phyloP scores from a whole-genome alignment of 2,797 vertebrate genomes.

The Dromococcyx pavoninus region DNA sequence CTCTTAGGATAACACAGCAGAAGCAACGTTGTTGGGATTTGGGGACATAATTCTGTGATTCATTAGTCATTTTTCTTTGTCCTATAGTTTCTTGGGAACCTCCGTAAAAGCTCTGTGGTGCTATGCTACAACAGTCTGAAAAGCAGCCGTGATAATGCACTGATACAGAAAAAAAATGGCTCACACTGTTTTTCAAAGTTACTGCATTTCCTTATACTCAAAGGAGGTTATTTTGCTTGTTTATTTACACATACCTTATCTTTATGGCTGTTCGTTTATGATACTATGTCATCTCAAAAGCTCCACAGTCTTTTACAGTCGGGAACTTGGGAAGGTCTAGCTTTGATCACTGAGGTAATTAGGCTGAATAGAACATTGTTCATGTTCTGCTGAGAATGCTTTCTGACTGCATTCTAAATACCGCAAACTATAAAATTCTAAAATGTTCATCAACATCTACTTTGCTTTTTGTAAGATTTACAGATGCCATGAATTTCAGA shows the following conservation, averaged over 20 bases:
- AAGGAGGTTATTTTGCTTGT: conserved; percentile 25
- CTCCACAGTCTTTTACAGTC: conserved; percentile 14
- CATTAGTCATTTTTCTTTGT: neutral
- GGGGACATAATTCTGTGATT: neutral
- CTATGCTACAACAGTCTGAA: neutral
- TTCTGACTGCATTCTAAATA: neutral
- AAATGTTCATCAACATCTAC: conserved; percentile 16
- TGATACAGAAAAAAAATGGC: neutral
- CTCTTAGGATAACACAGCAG: neutral
- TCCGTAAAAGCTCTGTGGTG: neutral
- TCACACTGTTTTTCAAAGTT: conserved; percentile 44
- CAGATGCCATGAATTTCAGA: neutral
- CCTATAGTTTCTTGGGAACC: neutral
- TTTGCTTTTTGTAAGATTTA: conserved; percentile 16
- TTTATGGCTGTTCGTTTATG: conserved; percentile 39
- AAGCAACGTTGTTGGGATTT: neutral
- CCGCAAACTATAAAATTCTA: neutral
- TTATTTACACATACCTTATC: conserved; percentile 68
- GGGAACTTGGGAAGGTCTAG: conserved; percentile 45
- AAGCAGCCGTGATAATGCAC: neutral
- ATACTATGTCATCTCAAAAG: conserved; percentile 52
- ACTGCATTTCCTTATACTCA: neutral
- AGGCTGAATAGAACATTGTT: conserved; percentile 48
- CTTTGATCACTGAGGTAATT: conserved; percentile 67
- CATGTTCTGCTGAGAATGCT: conserved; percentile 21